A percentile compares a stretch with the other conserved stretches of the same genome.
Conservation (phyloP, 2,888 invertebrate species). For the Drosophila kambysellisi region DNA sequence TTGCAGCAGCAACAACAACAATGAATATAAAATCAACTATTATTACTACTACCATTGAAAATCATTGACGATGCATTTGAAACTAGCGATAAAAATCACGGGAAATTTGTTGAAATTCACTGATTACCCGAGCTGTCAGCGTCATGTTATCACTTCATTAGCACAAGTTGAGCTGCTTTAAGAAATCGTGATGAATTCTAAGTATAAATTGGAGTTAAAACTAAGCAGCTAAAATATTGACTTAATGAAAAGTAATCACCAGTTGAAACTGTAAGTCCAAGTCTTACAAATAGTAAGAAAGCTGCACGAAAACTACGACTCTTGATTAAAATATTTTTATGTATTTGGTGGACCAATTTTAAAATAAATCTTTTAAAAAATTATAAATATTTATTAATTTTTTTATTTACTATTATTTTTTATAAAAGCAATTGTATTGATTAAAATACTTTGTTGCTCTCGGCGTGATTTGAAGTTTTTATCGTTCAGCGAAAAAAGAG, state of each 20-base stretch:
- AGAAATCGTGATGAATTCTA: slow-evolving; percentile 3
- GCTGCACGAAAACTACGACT: background rate
- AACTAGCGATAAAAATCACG: slow-evolving; percentile 67
- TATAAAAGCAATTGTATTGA: background rate
- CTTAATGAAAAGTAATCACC: slow-evolving; percentile 33
- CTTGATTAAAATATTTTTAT: background rate
- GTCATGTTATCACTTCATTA: slow-evolving; percentile 73
- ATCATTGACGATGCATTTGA: slow-evolving; percentile 53
- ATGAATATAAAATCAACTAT: slow-evolving; percentile 43
- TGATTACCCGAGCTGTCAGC: slow-evolving; percentile 45
- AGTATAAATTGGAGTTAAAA: background rate
- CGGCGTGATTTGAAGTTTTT: background rate
- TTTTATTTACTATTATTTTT: background rate
- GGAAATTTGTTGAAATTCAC: slow-evolving; percentile 63
- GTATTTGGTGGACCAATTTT: background rate
- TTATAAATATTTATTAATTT: background rate
- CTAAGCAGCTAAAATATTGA: background rate
- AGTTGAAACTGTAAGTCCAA: background rate
- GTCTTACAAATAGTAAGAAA: slow-evolving; percentile 9
- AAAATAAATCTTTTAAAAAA: background rate
- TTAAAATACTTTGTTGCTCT: background rate
- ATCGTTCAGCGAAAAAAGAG: background rate
- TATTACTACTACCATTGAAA: slow-evolving; percentile 60
- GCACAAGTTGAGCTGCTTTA: slow-evolving; percentile 15
- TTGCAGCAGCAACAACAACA: slow-evolving; percentile 19